A percentile compares a stretch with the other conserved stretches of the same genome.
These are phyloP conservation scores for Iguana delicatissima DNA, from an alignment of 2,797 vertebrate genomes.

Conservation along the genomic window DNA sequence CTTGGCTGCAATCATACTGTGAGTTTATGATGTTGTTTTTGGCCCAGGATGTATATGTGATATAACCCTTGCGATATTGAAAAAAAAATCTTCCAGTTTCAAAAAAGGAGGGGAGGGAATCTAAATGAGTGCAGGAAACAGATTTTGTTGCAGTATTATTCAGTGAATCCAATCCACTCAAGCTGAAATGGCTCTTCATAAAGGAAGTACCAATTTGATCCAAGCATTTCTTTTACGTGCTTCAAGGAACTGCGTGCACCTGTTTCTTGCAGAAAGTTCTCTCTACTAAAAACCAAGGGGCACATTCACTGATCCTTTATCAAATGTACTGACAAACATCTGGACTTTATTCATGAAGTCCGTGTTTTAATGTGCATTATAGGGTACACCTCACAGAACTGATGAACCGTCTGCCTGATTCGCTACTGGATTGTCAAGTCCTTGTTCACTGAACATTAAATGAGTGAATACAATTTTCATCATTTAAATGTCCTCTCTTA, in stretches of 20 bases:
- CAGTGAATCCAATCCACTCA: background rate
- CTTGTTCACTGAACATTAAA: background rate
- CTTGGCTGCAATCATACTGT: background rate
- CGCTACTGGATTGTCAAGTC: background rate
- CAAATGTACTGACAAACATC: background rate
- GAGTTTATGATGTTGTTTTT: background rate
- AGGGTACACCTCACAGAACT: no score
- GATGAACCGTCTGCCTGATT: background rate
- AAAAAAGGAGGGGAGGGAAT: background rate
- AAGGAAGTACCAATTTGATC: constrained; percentile 1
- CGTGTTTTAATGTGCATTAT: background rate
- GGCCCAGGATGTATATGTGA: background rate
- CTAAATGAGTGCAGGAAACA: background rate
- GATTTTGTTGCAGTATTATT: background rate
- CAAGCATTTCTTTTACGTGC: background rate
- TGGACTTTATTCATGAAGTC: background rate
- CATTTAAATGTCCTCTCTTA: background rate
- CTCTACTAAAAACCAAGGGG: background rate
- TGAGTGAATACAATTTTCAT: background rate
- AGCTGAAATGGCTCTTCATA: background rate
- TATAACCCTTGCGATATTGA: background rate
- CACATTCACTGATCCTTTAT: background rate
- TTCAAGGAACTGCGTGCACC: background rate
- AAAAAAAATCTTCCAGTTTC: background rate
- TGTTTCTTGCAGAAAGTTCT: background rate